Conservation (phyloP, 1,140 invertebrate species). For the Whitmania pigra region DNA sequence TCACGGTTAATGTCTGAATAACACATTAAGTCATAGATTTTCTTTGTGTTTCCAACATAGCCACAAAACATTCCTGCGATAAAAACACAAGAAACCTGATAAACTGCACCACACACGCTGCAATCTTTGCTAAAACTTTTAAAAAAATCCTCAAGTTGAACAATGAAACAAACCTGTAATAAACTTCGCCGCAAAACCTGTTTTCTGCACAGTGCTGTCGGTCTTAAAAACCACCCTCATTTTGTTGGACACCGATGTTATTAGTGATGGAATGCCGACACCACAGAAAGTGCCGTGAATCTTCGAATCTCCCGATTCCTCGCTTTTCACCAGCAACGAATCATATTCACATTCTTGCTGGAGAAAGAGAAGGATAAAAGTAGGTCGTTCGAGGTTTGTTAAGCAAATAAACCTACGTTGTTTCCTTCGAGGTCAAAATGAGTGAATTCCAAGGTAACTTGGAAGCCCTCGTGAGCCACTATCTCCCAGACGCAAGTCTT, state of each 20-base stretch:
- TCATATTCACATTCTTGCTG: slow-evolving; percentile 94
- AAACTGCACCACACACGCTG: background rate
- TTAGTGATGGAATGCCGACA: slow-evolving; percentile 60
- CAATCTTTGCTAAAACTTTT: slow-evolving; percentile 17
- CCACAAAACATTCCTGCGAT: background rate
- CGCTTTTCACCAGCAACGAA: slow-evolving; percentile 74
- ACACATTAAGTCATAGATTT: no score
- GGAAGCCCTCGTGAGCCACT: slow-evolving; percentile 71
- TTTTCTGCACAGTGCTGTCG: slow-evolving; percentile 82
- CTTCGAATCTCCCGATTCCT: slow-evolving; percentile 49
- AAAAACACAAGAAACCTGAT: background rate
- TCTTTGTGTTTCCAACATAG: no score
- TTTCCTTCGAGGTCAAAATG: slow-evolving; percentile 95
- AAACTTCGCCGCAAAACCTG: slow-evolving; percentile 81
- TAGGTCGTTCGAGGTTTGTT: background rate
- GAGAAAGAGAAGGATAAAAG: slow-evolving; percentile 48
- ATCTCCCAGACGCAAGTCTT: slow-evolving; percentile 98
- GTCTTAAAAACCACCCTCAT: slow-evolving; percentile 77
- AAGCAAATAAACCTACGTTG: slow-evolving; percentile 50
- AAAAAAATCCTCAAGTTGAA: background rate
- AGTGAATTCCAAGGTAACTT: slow-evolving; percentile 91
- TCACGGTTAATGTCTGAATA: no score
- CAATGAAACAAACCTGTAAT: slow-evolving; percentile 57
- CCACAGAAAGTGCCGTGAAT: slow-evolving; percentile 65
- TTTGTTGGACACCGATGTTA: slow-evolving; percentile 82